Percentiles rank a stretch among this genome's conserved stretches.
These are phyloP conservation scores for Sturmia bella DNA, from an alignment of 2,888 invertebrate species.

Conservation along the genomic window DNA sequence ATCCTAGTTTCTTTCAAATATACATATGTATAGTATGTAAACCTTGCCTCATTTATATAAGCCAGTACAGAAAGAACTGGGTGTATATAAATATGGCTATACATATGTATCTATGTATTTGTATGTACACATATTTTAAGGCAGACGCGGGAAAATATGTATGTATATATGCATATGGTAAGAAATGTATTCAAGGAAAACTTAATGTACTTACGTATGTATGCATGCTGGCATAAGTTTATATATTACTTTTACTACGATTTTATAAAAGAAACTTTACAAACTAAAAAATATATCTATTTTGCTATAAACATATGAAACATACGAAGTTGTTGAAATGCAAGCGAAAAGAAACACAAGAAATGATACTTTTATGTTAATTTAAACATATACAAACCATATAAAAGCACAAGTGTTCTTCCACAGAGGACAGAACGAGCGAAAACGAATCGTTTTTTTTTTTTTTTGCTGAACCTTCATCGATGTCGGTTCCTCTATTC, in stretches of 20 bases:
- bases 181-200: slow-evolving; percentile 69
- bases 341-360: slow-evolving; percentile 13
- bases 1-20: too few relatives aligned
- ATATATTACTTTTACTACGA: neutral
- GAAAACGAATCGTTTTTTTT: slow-evolving; percentile 18
- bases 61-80: too few relatives aligned
- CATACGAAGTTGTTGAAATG: slow-evolving; percentile 49
- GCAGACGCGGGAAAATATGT: neutral
- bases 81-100: neutral
- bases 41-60: too few relatives aligned
- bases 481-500: slow-evolving; percentile 25
- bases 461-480: slow-evolving; percentile 40
- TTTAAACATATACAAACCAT: slow-evolving; percentile 27
- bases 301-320: slow-evolving; percentile 46
- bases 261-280: slow-evolving; percentile 21
- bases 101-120: too few relatives aligned
- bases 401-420: neutral
- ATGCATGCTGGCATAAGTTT: slow-evolving; percentile 37
- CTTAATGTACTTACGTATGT: slow-evolving; percentile 55
- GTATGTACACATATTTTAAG: neutral
- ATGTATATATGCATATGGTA: slow-evolving; percentile 46
- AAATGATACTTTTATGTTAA: slow-evolving; percentile 63
- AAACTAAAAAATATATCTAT: neutral
- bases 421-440: neutral
- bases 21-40: too few relatives aligned